Evolutionary conservation across 2,797 vertebrate species (phyloP).

Genomic region (Peromyscus eremicus): DNA sequence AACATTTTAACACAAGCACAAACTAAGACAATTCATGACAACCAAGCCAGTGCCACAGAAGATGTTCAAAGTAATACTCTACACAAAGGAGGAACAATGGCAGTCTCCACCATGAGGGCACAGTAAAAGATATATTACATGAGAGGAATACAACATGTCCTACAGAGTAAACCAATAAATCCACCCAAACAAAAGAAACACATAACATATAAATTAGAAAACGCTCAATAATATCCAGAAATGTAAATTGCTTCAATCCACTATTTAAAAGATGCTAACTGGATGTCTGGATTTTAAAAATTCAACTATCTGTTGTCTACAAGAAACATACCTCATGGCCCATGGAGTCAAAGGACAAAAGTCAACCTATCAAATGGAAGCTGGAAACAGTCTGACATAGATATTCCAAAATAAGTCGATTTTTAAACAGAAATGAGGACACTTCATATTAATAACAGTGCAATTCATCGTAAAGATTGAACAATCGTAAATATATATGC

Average conservation of each 20-base stretch:
- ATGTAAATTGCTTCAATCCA: background rate
- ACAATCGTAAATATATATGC: background rate
- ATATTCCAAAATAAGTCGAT: background rate
- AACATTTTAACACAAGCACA: background rate
- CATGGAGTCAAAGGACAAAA: background rate
- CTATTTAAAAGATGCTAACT: background rate
- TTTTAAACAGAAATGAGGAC: background rate
- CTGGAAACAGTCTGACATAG: background rate
- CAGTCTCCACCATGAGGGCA: too few species aligned
- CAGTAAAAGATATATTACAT: background rate
- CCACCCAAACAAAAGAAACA: background rate
- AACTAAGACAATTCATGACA: background rate
- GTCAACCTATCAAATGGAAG: background rate
- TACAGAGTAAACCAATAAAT: background rate
- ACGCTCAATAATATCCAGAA: background rate
- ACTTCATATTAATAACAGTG: background rate
- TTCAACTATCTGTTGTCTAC: background rate
- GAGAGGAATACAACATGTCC: background rate
- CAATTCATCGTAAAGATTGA: background rate
- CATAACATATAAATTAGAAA: background rate
- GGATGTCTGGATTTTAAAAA: background rate
- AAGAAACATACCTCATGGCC: too few species aligned
- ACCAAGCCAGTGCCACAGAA: background rate
- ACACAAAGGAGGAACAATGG: background rate
- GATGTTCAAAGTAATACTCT: background rate